Evolutionary conservation across 2,113 vertebrate species (phyloP).

Genomic region (Urocolius indicus): DNA sequence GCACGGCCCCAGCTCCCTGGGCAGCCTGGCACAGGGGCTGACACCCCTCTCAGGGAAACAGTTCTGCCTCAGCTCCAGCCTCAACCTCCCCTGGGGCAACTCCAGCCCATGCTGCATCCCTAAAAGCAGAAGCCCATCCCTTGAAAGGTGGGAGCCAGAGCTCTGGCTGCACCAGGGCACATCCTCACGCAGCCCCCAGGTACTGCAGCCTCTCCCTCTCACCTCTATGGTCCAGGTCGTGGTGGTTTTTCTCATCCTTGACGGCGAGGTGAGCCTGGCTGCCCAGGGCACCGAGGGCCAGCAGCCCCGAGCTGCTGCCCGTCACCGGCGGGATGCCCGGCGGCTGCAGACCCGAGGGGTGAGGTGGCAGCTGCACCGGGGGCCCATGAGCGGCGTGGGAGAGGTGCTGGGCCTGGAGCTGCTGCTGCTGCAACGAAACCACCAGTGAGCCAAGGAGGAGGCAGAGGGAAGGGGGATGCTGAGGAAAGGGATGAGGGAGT

Average conservation of each 20-base stretch:
- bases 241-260: slow-evolving; percentile 97
- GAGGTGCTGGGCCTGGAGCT: slow-evolving; percentile 97
- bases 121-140: rapidly evolving
- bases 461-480: not conserved
- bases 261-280: slow-evolving; percentile 93
- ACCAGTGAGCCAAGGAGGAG: slow-evolving; percentile 18
- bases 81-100: no score
- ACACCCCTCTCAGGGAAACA: no score
- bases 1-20: no score
- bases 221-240: slow-evolving; percentile 97
- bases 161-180: rapidly evolving
- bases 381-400: slow-evolving; percentile 94
- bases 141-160: not conserved
- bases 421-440: slow-evolving; percentile 91
- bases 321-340: slow-evolving; percentile 88
- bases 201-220: not conserved
- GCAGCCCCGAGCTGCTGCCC: slow-evolving; percentile 88
- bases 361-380: slow-evolving; percentile 92
- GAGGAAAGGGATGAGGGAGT: not conserved
- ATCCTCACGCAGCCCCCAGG: not conserved
- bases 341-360: slow-evolving; percentile 92
- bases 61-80: no score
- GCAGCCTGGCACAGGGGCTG: no score
- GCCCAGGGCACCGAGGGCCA: slow-evolving; percentile 91
- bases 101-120: not conserved